Percentiles rank a stretch among this genome's conserved stretches.
Evolutionary conservation across 1,140 invertebrate species (phyloP).

Genomic region (Pemphigus obesinymphae): DNA sequence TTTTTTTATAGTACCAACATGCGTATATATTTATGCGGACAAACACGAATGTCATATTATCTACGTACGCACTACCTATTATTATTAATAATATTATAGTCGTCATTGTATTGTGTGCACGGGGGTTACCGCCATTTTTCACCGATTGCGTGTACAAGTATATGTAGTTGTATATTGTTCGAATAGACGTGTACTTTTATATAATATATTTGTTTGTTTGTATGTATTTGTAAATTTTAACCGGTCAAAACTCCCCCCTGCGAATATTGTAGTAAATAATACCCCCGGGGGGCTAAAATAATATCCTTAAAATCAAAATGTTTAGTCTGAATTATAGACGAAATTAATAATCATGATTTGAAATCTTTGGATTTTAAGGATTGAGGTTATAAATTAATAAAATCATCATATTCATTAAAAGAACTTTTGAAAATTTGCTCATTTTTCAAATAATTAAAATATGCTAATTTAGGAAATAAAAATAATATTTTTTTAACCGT

Average conservation of each 20-base stretch:
- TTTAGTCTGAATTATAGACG: no score
- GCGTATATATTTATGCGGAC: neutral
- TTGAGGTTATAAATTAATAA: no score
- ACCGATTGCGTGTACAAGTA: neutral
- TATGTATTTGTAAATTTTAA: neutral
- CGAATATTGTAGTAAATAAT: no score
- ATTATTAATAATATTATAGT: neutral
- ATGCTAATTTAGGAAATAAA: no score
- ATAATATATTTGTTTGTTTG: neutral
- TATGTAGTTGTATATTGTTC: neutral
- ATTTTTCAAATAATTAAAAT: no score
- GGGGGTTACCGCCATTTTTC: constrained; percentile 12
- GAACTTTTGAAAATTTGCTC: no score
- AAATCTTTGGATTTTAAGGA: no score
- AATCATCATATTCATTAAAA: no score
- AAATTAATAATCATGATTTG: no score
- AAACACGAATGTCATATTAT: constrained; percentile 18
- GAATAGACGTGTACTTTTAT: neutral
- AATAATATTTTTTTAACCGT: no score
- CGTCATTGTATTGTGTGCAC: neutral
- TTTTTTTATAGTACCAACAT: neutral
- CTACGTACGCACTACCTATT: neutral
- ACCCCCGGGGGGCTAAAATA: no score
- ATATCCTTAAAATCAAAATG: no score
- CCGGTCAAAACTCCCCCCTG: neutral